Base-by-base conservation (phyloP, 30 jellyfish, hydroid and myxozoan species). In the Cassiopea andromeda region DNA sequence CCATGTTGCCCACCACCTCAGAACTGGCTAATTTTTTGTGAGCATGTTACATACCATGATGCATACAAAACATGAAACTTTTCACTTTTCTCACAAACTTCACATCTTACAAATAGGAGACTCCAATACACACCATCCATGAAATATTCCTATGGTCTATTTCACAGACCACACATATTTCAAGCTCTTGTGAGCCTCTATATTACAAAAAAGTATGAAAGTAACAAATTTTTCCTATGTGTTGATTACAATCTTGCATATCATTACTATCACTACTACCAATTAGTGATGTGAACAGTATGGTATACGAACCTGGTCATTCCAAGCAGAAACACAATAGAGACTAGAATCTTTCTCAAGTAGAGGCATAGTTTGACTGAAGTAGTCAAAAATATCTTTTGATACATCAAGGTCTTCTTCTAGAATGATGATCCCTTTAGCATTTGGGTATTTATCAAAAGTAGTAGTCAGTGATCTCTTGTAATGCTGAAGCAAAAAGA, bases 281-380 rank as follows among this genome's bases (percentile, higher is more conserved):
- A 9, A 48, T 73, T 10, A 61, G 5, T 9, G 9, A 2, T 50
- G 9, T 50, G 9, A 5, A 50, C 9, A 2, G 64, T n/a, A n/a
- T n/a, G n/a, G n/a, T n/a, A n/a, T 13, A n/a, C 77, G 2, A 57
- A 96, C 99, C 95, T 96, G 98, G 77, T 96, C 99, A 89, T 96
- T 96, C 99, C 99, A 96, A 15, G 99, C 99, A 15, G 99, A 96
- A 12, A 96, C 91, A 79, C 99, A 96, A 72, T 92, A 96, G 67
- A 92, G 81, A 75, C 95, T 78, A 61, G 96, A 93, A 77, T 96
- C 98, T 1, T 75, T 57, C 66, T 84, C 89, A 46, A 92, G 93
- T 17, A 93, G 90, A 44, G 98, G 98, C 73, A 93, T 64, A 69
- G 87, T 78, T 54, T 92, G 98, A 71, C 93, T 90, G 89, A 96